Percentiles rank a stretch among this genome's conserved stretches.
Conservation (phyloP, 2,113 vertebrate genomes). For the Ictalurus punctatus region DNA sequence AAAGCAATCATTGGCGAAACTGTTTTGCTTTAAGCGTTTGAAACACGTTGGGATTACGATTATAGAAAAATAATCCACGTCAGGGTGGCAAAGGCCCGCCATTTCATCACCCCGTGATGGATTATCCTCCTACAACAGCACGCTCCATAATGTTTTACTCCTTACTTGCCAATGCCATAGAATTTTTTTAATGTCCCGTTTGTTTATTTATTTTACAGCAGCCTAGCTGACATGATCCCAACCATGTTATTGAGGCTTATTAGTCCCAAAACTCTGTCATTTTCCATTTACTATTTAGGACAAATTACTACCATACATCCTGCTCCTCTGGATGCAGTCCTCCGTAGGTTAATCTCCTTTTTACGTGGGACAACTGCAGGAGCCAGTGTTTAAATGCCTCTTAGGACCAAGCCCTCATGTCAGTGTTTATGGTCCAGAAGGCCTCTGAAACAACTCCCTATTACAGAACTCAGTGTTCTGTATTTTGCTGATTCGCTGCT, state of each 20-base stretch:
- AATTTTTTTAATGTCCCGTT: neutral
- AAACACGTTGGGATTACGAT: neutral
- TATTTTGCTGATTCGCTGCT: conserved; percentile 46
- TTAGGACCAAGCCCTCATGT: conserved; percentile 8
- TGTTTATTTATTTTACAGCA: neutral
- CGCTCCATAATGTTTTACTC: neutral
- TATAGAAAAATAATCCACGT: neutral
- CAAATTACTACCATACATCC: neutral
- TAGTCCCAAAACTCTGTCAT: neutral
- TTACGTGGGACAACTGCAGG: conserved; percentile 14
- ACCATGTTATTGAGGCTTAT: neutral
- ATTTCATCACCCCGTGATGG: neutral
- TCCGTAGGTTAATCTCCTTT: conserved; percentile 26
- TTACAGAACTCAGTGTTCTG: conserved; percentile 51
- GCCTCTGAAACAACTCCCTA: conserved; percentile 4
- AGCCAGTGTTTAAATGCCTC: conserved; percentile 20
- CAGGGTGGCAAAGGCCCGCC: no score
- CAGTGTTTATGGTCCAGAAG: conserved; percentile 25
- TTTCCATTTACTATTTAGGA: conserved; percentile 5
- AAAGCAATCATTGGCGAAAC: neutral
- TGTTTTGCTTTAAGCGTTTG: neutral
- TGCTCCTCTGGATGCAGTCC: conserved; percentile 13
- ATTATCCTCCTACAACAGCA: neutral
- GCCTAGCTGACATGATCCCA: neutral
- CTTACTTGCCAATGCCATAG: neutral